Evolutionary conservation across 2,888 invertebrate genomes (phyloP).

Genomic region (Lepidocyrtoides sp.): DNA sequence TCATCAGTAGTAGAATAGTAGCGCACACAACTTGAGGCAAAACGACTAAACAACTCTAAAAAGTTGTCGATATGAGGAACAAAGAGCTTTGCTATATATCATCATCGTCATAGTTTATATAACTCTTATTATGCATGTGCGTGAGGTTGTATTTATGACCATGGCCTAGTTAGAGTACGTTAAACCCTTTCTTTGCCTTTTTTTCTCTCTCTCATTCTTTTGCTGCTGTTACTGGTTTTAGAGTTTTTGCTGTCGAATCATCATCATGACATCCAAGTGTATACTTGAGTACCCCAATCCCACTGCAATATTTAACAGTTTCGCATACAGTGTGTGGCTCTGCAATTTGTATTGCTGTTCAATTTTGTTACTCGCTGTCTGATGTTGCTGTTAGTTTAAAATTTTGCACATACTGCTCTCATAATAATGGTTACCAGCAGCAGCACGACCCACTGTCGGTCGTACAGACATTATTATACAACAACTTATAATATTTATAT

Average conservation of each 20-base stretch:
- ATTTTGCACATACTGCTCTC: not conserved
- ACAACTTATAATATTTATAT: not conserved
- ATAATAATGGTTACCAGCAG: not conserved
- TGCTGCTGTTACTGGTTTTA: conserved; percentile 34
- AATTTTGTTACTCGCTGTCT: not conserved
- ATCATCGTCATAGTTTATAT: conserved; percentile 20
- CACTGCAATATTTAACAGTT: not conserved
- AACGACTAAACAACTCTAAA: conserved; percentile 50
- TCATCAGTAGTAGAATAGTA: not conserved
- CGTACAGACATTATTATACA: not conserved
- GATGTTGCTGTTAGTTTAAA: not conserved
- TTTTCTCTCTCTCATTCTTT: conserved; percentile 26
- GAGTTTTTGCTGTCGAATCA: not conserved
- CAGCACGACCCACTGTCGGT: not conserved
- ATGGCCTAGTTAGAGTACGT: conserved; percentile 81
- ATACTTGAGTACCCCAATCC: not conserved
- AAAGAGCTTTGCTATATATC: conserved; percentile 25
- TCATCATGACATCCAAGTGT: not conserved
- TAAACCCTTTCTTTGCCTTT: conserved; percentile 69
- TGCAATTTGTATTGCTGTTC: not conserved
- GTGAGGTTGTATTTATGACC: conserved; percentile 79
- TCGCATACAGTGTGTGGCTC: no score
- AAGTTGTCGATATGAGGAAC: conserved; percentile 44
- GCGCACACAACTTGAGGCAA: conserved; percentile 36
- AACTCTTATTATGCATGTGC: conserved; percentile 60